Conservation (phyloP, 2,113 vertebrate species). For the Vanacampus margaritifer region DNA sequence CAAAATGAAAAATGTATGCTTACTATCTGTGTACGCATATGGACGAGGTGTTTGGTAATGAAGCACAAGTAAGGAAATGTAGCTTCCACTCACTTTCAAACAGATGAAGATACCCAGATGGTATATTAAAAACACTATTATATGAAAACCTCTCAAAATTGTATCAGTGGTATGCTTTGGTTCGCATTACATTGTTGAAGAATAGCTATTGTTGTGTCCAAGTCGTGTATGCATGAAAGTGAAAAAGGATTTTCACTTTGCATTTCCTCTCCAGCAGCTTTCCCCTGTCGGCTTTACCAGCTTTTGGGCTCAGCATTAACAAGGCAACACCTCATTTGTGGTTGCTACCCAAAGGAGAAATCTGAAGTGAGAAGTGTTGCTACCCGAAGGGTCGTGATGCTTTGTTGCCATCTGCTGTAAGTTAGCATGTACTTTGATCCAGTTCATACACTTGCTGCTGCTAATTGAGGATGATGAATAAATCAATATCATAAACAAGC, state of each 20-base stretch:
- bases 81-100: conserved; percentile 26
- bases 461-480: background rate
- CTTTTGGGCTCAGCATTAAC: conserved; percentile 13
- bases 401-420: conserved; percentile 48
- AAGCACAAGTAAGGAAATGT: conserved; percentile 37
- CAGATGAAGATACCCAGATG: conserved; percentile 26
- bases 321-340: conserved; percentile 5
- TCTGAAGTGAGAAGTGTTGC: background rate
- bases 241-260: background rate
- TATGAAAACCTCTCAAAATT: background rate
- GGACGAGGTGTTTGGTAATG: conserved; percentile 17
- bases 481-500: conserved; percentile 17
- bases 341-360: conserved; percentile 2
- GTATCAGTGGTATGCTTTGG: background rate
- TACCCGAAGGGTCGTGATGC: background rate
- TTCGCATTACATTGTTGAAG: background rate
- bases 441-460: background rate
- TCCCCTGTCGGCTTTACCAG: background rate
- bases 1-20: conserved; percentile 8
- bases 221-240: background rate
- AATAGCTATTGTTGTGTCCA: background rate
- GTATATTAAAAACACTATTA: background rate
- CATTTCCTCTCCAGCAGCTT: conserved; percentile 9
- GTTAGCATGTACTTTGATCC: conserved; percentile 5
- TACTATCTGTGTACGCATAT: background rate